Percentiles rank a stretch among this genome's conserved stretches.
Conservation (phyloP, 2,888 invertebrate genomes). For the Mayetiola destructor region DNA sequence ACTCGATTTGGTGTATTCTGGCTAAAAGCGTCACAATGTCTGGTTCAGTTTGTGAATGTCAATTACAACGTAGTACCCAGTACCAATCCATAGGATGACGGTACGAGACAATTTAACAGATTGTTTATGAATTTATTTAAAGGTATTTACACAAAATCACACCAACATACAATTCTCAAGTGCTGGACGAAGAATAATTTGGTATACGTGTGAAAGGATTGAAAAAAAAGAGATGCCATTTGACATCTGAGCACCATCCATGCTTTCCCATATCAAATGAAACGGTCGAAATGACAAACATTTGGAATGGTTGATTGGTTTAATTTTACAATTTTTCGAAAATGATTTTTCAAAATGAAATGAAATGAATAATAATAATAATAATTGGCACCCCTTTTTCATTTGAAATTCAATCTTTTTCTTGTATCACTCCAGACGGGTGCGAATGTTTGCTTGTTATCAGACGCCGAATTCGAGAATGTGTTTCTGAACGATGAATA, state of each 20-base stretch:
- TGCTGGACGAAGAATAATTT: not conserved
- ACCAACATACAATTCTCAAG: not conserved
- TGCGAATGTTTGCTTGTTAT: too few relatives aligned
- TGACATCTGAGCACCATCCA: not conserved
- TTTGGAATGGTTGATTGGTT: not conserved
- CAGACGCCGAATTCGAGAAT: too few relatives aligned
- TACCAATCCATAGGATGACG: too few relatives aligned
- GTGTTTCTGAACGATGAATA: too few relatives aligned
- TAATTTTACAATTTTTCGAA: not conserved
- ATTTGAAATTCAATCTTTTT: not conserved
- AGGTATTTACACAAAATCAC: constrained; percentile 2
- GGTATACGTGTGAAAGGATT: too few relatives aligned
- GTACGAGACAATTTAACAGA: not conserved
- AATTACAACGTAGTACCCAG: too few relatives aligned
- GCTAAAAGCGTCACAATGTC: not conserved
- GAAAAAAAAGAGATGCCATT: too few relatives aligned
- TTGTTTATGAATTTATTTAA: not conserved
- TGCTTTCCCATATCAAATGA: not conserved
- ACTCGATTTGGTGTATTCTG: not conserved
- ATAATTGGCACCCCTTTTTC: not conserved
- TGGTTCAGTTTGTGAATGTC: constrained; percentile 2
- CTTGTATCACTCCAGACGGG: not conserved
- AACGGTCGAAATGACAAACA: not conserved
- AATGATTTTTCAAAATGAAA: not conserved
- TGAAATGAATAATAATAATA: not conserved